Conservation (phyloP, 2,888 invertebrate species). For the Dryadula phaetusa region DNA sequence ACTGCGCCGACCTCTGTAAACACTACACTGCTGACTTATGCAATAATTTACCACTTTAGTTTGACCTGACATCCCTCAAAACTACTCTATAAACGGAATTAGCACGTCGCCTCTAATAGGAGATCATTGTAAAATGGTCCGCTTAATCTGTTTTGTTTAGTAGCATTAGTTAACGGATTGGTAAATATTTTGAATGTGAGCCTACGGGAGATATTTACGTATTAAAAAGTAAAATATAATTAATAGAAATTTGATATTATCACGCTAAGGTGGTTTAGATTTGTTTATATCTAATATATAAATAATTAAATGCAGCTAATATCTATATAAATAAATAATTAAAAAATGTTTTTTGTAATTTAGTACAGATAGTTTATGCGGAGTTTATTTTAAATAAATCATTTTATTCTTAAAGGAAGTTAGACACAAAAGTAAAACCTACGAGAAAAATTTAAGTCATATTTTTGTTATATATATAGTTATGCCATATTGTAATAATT, state of each 20-base stretch:
- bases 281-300: too few relatives aligned
- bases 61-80: slow-evolving; percentile 41
- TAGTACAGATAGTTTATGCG: too few relatives aligned
- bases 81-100: slow-evolving; percentile 32
- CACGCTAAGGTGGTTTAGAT: not conserved
- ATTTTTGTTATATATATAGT: too few relatives aligned
- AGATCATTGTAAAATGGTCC: slow-evolving; percentile 40
- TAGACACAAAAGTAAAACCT: too few relatives aligned
- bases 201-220: not conserved
- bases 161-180: slow-evolving; percentile 37
- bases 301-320: too few relatives aligned
- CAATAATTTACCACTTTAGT: slow-evolving; percentile 52
- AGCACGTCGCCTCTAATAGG: slow-evolving; percentile 21
- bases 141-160: slow-evolving; percentile 46
- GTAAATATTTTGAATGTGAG: slow-evolving; percentile 41
- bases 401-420: too few relatives aligned
- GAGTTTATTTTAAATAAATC: too few relatives aligned
- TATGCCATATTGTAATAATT: too few relatives aligned
- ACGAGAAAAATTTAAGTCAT: too few relatives aligned
- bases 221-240: not conserved
- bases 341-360: too few relatives aligned
- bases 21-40: slow-evolving; percentile 57
- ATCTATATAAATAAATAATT: too few relatives aligned
- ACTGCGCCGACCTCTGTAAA: slow-evolving; percentile 60
- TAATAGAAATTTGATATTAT: too few relatives aligned